A percentile compares a stretch with the other conserved stretches of the same genome.
phyloP scores from a whole-genome alignment of 2,113 vertebrate species.

The Phalacrocorax brasilianus region DNA sequence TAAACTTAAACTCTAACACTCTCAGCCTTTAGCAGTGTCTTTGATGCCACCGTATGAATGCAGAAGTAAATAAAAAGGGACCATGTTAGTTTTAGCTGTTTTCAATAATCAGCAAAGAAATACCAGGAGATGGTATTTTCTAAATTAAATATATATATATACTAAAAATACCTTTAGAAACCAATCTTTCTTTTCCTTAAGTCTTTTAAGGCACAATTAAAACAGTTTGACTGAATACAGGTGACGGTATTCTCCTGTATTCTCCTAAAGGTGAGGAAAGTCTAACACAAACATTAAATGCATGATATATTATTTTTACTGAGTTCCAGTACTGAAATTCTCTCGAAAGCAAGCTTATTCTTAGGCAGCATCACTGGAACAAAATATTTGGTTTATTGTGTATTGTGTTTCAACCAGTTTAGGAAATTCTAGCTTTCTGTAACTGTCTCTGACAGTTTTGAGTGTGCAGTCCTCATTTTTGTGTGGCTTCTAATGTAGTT shows the following conservation, averaged over 20 bases:
- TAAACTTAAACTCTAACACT: neutral
- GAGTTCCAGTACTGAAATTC: neutral
- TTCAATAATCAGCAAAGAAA: neutral
- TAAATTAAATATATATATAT: neutral
- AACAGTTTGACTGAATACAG: neutral
- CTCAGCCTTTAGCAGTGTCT: neutral
- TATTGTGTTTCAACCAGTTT: neutral
- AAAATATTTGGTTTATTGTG: neutral
- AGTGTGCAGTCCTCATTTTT: neutral
- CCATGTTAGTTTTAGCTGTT: neutral
- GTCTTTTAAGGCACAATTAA: neutral
- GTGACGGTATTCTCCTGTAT: neutral
- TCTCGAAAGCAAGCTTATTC: neutral
- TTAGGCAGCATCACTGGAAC: neutral
- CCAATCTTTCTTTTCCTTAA: neutral
- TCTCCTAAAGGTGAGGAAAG: neutral
- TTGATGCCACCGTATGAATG: neutral
- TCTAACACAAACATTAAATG: neutral
- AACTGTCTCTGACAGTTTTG: neutral
- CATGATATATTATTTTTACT: neutral
- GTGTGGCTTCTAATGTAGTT: neutral
- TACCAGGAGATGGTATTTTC: neutral
- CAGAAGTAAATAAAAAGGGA: neutral
- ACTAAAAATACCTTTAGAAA: neutral
- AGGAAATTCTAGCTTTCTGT: neutral